Percentiles rank a stretch among this genome's conserved stretches.
Evolutionary conservation across 2,888 invertebrate genomes (phyloP).

Genomic region (Anthophora plumipes): DNA sequence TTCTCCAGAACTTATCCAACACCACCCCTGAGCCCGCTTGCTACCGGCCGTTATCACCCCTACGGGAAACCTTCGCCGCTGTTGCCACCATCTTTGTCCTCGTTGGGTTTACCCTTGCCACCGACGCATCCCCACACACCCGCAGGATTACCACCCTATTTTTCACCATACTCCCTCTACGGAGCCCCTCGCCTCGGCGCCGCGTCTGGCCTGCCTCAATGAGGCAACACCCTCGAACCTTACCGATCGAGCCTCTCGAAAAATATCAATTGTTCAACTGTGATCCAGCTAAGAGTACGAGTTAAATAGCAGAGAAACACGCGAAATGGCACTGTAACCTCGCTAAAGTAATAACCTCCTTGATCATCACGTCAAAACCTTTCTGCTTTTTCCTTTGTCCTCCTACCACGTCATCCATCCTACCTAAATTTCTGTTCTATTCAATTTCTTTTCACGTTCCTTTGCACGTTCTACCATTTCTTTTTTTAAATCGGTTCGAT

Average conservation of each 20-base stretch:
- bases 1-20: slow-evolving; percentile 95
- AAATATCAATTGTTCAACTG: slow-evolving; percentile 55
- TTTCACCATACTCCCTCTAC: slow-evolving; percentile 95
- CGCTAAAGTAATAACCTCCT: slow-evolving; percentile 25
- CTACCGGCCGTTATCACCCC: slow-evolving; percentile 94
- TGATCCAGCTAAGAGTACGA: slow-evolving; percentile 49
- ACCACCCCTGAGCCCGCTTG: slow-evolving; percentile 94
- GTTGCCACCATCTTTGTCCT: slow-evolving; percentile 89
- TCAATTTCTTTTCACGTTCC: background rate
- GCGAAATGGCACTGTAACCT: slow-evolving; percentile 1
- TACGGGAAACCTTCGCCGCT: slow-evolving; percentile 90
- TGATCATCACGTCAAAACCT: slow-evolving; percentile 27
- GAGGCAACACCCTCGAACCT: slow-evolving; percentile 78
- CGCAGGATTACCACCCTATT: slow-evolving; percentile 92
- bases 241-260: slow-evolving; percentile 3
- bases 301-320: background rate
- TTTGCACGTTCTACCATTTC: too few relatives aligned
- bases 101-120: slow-evolving; percentile 88
- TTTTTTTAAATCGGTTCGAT: background rate
- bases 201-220: slow-evolving; percentile 91
- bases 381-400: slow-evolving; percentile 11
- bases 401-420: background rate
- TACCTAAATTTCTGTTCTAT: background rate
- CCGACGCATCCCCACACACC: slow-evolving; percentile 85
- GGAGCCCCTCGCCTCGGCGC: slow-evolving; percentile 92